Percentiles rank a stretch among this genome's conserved stretches.
Conservation (phyloP, 2,797 vertebrate species). For the Cephalopachus bancanus region DNA sequence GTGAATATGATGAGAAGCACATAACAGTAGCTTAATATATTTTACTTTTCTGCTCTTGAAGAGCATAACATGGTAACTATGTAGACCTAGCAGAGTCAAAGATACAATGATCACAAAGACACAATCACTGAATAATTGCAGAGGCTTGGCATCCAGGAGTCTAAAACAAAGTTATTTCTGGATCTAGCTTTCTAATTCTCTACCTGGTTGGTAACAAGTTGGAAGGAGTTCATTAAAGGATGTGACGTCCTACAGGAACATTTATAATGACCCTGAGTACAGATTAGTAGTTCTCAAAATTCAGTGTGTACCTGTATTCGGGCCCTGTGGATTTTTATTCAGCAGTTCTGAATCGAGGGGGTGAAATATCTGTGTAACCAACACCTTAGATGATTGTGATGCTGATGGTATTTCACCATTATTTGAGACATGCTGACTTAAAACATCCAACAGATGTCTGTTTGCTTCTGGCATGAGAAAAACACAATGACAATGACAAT, state of each 20-base stretch:
- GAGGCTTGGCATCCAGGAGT: neutral
- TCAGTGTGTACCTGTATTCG: neutral
- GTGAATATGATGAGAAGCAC: too few relatives aligned
- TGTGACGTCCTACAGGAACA: neutral
- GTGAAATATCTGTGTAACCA: neutral
- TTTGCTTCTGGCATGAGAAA: neutral
- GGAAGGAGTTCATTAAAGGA: neutral
- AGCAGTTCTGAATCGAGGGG: neutral
- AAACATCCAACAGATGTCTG: neutral
- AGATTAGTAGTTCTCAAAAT: neutral
- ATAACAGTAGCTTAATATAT: neutral
- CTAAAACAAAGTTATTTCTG: neutral
- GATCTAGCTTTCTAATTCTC: neutral
- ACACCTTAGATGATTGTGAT: neutral
- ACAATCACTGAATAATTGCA: neutral
- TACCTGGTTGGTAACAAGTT: neutral
- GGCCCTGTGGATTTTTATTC: neutral
- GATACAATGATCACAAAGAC: neutral
- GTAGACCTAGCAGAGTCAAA: neutral
- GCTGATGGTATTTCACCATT: neutral
- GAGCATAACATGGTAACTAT: neutral
- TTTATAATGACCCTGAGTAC: neutral
- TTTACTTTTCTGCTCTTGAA: neutral
- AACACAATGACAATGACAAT: neutral
- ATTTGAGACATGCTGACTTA: slow-evolving; percentile 16